Conservation (phyloP, 2,113 vertebrate genomes). For the Amphilophus citrinellus region DNA sequence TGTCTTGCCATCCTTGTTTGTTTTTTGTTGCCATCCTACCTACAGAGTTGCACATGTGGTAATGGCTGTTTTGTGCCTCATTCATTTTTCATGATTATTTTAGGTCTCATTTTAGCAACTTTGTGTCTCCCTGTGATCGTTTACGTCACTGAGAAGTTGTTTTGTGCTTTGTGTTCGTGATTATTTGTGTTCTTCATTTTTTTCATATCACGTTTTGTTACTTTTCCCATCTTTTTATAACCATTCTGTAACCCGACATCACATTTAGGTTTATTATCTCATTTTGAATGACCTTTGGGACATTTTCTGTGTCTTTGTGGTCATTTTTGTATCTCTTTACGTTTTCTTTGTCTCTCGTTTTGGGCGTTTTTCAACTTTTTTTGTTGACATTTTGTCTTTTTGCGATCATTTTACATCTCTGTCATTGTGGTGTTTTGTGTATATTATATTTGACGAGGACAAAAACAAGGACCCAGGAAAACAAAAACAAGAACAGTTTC, state of each 20-base stretch:
- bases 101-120: not conserved
- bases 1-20: too few species aligned
- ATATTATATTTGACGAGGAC: not conserved
- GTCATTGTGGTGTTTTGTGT: not conserved
- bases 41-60: not conserved
- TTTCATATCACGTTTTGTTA: not conserved
- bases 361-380: not conserved
- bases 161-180: not conserved
- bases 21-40: not conserved
- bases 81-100: not conserved
- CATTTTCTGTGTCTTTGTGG: not conserved
- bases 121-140: not conserved
- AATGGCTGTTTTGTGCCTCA: not conserved
- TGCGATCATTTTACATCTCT: not conserved
- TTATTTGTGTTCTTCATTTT: not conserved
- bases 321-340: not conserved
- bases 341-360: not conserved
- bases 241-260: not conserved
- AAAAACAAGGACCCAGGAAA: not conserved
- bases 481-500: not conserved
- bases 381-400: not conserved
- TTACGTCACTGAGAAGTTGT: not conserved
- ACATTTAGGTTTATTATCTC: not conserved
- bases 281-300: not conserved
- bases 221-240: not conserved